A percentile compares a stretch with the other conserved stretches of the same genome.
Evolutionary conservation across 1,140 invertebrate species (phyloP).

Genomic region (Drosophila nebulosa): DNA sequence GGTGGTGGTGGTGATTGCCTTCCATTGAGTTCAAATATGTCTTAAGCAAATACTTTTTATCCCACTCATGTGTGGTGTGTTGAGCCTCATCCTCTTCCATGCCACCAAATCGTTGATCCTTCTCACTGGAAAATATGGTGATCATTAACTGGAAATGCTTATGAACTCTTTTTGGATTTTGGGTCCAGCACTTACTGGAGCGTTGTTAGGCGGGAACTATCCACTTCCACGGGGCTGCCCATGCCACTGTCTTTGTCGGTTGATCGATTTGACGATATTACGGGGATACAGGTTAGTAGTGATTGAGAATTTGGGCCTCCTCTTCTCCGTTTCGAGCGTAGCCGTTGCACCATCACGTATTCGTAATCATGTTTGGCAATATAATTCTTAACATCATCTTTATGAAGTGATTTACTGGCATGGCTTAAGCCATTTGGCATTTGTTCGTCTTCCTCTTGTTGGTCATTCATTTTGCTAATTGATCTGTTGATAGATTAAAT

Average conservation of each 20-base stretch:
- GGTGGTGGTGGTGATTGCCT: too few relatives aligned
- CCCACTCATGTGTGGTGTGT: slow-evolving; percentile 87
- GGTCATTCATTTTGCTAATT: slow-evolving; percentile 2
- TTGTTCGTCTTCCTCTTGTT: not conserved
- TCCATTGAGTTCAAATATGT: slow-evolving; percentile 86
- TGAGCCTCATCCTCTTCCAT: slow-evolving; percentile 88
- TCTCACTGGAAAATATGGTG: slow-evolving; percentile 83
- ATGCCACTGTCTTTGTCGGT: slow-evolving; percentile 79
- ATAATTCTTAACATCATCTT: slow-evolving; percentile 33
- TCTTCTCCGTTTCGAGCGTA: slow-evolving; percentile 33
- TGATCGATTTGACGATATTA: slow-evolving; percentile 52
- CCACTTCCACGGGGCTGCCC: slow-evolving; percentile 72
- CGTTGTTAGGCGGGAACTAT: slow-evolving; percentile 82
- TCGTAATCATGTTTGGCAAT: slow-evolving; percentile 35
- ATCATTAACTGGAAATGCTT: not conserved
- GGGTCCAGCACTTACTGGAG: slow-evolving; percentile 82
- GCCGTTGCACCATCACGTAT: slow-evolving; percentile 71
- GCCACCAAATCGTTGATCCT: slow-evolving; percentile 88
- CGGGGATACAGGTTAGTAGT: slow-evolving; percentile 18
- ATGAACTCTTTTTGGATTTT: not conserved
- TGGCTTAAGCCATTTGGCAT: not conserved
- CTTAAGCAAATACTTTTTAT: slow-evolving; percentile 90
- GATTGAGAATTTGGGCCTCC: slow-evolving; percentile 18
- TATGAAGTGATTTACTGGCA: slow-evolving; percentile 30
- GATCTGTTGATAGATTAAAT: not conserved